phyloP scores from a whole-genome alignment of 2,113 vertebrate species.

The Halcyon malimbica region DNA sequence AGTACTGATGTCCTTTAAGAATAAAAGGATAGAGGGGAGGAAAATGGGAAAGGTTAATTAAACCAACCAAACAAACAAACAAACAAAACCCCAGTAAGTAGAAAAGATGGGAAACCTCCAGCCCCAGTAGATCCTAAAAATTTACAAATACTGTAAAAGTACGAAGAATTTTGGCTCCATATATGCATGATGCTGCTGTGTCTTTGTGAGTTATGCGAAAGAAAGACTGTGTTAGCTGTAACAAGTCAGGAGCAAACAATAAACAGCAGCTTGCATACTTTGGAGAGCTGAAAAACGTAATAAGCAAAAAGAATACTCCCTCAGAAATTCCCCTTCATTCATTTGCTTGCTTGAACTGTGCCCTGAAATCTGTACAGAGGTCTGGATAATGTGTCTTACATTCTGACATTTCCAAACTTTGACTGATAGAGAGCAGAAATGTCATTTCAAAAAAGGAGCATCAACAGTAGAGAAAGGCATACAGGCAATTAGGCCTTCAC shows the following conservation, averaged over 20 bases:
- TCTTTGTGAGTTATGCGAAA: not conserved
- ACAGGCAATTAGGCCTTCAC: not conserved
- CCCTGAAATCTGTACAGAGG: not conserved
- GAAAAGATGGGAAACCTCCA: not conserved
- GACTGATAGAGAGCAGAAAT: conserved; percentile 8
- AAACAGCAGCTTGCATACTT: not conserved
- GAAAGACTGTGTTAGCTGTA: not conserved
- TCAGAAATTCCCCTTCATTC: not conserved
- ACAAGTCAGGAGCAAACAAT: not conserved
- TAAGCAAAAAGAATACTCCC: not conserved
- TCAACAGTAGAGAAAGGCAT: not conserved
- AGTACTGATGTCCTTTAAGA: not conserved
- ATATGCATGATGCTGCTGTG: not conserved
- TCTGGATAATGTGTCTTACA: not conserved
- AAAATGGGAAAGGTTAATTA: not conserved
- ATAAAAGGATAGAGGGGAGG: not conserved
- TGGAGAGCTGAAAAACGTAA: not conserved
- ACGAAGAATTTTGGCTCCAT: not conserved
- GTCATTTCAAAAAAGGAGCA: not conserved
- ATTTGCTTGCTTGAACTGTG: not conserved
- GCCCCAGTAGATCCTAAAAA: not conserved
- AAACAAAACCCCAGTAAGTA: not conserved
- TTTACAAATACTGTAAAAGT: not conserved
- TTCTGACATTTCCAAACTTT: not conserved
- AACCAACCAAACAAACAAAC: no score